Evolutionary conservation across 1,140 invertebrate species (phyloP).

Genomic region (Coboldia fuscipes): DNA sequence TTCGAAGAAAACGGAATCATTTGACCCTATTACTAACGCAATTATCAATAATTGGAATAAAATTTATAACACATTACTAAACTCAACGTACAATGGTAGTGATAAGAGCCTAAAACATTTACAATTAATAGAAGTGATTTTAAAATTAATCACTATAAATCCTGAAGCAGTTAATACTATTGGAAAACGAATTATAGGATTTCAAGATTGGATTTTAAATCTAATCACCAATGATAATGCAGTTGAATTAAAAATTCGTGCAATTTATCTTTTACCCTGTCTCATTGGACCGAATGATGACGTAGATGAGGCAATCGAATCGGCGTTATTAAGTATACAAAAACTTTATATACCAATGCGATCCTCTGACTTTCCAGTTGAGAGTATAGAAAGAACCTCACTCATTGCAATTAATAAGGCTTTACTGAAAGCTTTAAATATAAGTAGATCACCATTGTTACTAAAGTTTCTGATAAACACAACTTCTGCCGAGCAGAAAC

Average conservation of each 20-base stretch:
- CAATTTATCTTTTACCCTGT: conserved; percentile 1
- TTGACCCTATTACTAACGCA: no score
- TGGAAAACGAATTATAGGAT: not conserved
- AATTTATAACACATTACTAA: not conserved
- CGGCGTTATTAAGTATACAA: conserved; percentile 1
- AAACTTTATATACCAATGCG: conserved; percentile 2
- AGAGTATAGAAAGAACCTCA: conserved; percentile 2
- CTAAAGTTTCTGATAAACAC: conserved; percentile 2
- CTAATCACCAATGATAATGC: not conserved
- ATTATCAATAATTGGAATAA: not conserved
- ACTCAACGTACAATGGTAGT: not conserved
- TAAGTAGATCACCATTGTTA: conserved; percentile 2
- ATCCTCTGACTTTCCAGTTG: conserved; percentile 2
- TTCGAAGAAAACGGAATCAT: no score
- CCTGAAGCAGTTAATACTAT: not conserved
- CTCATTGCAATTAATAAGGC: no score
- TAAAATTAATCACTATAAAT: not conserved
- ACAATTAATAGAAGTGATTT: not conserved
- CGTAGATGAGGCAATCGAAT: not conserved
- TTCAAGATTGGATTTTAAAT: not conserved
- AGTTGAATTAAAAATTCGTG: conserved; percentile 2
- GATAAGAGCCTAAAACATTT: not conserved
- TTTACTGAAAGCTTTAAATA: not conserved
- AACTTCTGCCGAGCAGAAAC: conserved; percentile 1
- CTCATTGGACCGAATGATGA: not conserved